phyloP scores from a whole-genome alignment of 2,888 invertebrate species.

The Polylopha cassiicola region DNA sequence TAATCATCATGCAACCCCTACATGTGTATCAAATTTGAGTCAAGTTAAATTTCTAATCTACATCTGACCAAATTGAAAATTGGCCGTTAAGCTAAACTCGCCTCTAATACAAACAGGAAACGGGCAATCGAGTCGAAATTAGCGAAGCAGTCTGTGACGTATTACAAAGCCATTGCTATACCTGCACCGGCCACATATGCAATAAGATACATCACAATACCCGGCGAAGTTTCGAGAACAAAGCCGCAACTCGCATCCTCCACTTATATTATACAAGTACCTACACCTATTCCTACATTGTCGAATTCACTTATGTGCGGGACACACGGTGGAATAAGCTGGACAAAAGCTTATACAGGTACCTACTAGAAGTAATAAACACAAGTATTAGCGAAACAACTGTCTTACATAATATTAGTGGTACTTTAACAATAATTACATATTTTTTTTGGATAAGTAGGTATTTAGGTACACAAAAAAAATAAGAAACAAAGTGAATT shows the following conservation, averaged over 20 bases:
- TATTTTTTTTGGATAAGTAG: too few species aligned
- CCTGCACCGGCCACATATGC: conserved; percentile 50
- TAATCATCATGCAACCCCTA: too few species aligned
- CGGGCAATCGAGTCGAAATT: conserved; percentile 37
- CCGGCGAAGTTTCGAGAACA: conserved; percentile 63
- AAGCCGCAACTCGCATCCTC: conserved; percentile 63
- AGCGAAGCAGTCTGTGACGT: conserved; percentile 27
- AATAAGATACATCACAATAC: conserved; percentile 64
- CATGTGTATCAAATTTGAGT: conserved; percentile 10
- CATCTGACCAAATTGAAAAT: conserved; percentile 15
- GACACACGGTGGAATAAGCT: conserved; percentile 39
- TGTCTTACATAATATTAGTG: too few species aligned
- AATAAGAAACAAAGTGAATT: too few species aligned
- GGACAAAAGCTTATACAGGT: too few species aligned
- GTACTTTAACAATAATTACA: too few species aligned
- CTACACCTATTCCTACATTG: conserved; percentile 56
- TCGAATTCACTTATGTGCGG: conserved; percentile 61
- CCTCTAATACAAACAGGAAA: conserved; percentile 21
- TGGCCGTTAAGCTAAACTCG: conserved; percentile 12
- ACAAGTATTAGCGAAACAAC: too few species aligned
- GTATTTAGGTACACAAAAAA: too few species aligned
- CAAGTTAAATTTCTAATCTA: conserved; percentile 15
- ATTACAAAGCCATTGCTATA: conserved; percentile 40
- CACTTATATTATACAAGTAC: conserved; percentile 44
- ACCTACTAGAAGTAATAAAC: too few species aligned